Evolutionary conservation across 1,140 invertebrate genomes (phyloP).

Genomic region (Augochlora pura): DNA sequence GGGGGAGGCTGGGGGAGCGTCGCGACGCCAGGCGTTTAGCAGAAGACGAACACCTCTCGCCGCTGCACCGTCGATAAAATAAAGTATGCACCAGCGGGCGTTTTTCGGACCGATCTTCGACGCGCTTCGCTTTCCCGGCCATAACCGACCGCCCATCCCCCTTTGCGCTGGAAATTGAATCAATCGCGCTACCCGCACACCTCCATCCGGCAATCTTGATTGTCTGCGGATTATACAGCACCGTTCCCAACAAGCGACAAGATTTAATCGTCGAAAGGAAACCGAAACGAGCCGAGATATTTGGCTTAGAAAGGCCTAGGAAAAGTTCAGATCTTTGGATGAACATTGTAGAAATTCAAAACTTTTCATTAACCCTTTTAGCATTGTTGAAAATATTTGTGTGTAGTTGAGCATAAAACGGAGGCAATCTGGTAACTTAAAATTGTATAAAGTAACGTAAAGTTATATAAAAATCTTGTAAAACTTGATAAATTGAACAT

Average conservation of each 20-base stretch:
- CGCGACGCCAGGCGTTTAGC: constrained; percentile 22
- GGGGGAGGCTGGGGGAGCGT: neutral
- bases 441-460: too few relatives aligned
- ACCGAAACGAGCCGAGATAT: too few relatives aligned
- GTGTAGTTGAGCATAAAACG: too few relatives aligned
- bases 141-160: constrained; percentile 15
- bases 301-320: neutral
- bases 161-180: constrained; percentile 53
- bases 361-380: too few relatives aligned
- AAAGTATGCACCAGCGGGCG: constrained; percentile 15
- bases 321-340: neutral
- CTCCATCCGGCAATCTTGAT: constrained; percentile 31
- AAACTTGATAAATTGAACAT: too few relatives aligned
- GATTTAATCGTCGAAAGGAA: constrained; percentile 15
- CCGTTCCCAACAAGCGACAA: constrained; percentile 3
- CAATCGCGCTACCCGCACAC: constrained; percentile 51
- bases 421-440: too few relatives aligned
- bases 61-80: constrained; percentile 33
- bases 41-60: neutral
- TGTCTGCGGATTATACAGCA: constrained; percentile 42
- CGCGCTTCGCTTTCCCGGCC: constrained; percentile 30
- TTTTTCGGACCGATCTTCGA: constrained; percentile 25
- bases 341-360: too few relatives aligned
- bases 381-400: too few relatives aligned
- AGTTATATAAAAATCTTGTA: too few relatives aligned